Base-by-base conservation (phyloP, 2,888 invertebrate species). In the Polia nebulosa region DNA sequence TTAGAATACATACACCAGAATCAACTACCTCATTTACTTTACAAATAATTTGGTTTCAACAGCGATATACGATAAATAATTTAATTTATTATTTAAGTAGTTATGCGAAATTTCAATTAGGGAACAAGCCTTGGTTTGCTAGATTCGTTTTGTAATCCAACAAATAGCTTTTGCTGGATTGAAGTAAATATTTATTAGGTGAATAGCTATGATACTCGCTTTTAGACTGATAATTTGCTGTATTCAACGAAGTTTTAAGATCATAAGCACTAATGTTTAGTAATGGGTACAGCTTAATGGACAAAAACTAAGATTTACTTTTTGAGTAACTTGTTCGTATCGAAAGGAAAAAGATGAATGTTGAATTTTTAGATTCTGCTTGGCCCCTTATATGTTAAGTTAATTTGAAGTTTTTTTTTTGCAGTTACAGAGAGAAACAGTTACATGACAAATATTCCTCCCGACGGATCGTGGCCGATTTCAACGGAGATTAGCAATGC, bases 141-240 rank as follows among this genome's bases (percentile, higher is more conserved):
- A 66, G 29, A 63, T 57, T 51, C 20, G 59, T 89, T 89, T 90
- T 88, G 90, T 82, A 90, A 89, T 79, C 76, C 77, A 81, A 86
- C 86, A 84, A 88, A 88, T 87, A 83, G 81, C 75, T 67, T 85
- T 83, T 80, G 83, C 81, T 81, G 61, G 58, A 80, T 76, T 85
- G 81, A 82, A 81, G 81, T 83, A 86, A 86, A 82, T 75, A 79
- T 87, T 88, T 84, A 84, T 81, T 81, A 82, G 76, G 59, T 64
- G 66, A 76, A 70, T 66, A 70, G 56, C 27, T 71, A 22, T 49
- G 47, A 61, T 76, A 66, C 51, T 63, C 7, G 64, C 27, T 55
- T 55, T 70, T 45, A 63, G 44, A 25, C n/a, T n/a, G 36, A 53
- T 76, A 36, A 67, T 72, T 72, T 61, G 13, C 61, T 53, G 41